Conservation (phyloP, 2,113 vertebrate species). For the Odobenus rosmarus region DNA sequence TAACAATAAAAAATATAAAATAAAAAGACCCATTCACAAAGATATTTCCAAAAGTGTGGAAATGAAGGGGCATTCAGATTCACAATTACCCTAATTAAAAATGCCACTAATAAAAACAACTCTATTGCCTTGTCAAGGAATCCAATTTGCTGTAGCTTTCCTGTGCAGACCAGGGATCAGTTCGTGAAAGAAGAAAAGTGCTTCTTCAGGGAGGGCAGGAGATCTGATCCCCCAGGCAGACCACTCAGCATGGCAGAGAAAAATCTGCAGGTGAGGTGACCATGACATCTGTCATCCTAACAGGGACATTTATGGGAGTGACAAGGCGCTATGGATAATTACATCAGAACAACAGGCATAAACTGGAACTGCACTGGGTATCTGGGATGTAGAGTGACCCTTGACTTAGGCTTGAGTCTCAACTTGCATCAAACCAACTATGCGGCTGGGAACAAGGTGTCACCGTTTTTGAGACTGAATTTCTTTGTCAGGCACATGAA, state of each 20-base stretch:
- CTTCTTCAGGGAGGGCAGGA: not conserved
- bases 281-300: not conserved
- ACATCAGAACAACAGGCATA: not conserved
- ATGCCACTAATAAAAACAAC: not conserved
- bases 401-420: not conserved
- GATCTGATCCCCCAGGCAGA: rapidly evolving
- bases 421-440: not conserved
- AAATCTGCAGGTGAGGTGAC: not conserved
- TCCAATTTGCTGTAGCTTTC: not conserved
- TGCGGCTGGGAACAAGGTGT: not conserved
- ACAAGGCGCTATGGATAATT: not conserved
- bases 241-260: not conserved
- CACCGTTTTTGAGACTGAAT: not conserved
- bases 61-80: not conserved
- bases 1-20: too few relatives aligned
- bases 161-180: not conserved
- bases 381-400: not conserved
- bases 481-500: not conserved
- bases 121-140: not conserved
- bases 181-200: not conserved
- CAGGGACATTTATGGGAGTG: not conserved
- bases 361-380: not conserved
- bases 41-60: not conserved
- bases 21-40: not conserved
- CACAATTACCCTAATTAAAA: not conserved